Base-by-base conservation (phyloP, 1,140 invertebrate species). In the Ruditapes philippinarum region DNA sequence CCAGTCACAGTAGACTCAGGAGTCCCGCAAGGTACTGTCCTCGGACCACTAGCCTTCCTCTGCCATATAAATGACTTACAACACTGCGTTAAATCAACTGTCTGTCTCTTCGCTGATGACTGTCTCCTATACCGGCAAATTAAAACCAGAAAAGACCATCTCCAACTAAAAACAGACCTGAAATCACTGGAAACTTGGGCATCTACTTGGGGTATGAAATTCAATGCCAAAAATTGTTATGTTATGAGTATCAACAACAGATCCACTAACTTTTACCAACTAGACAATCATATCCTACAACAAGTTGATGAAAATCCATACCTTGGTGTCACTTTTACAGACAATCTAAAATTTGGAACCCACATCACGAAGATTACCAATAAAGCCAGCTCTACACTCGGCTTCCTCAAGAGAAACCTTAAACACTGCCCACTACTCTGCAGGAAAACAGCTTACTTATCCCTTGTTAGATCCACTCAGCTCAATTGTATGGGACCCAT, bases 161-260 rank as follows among this genome's bases (percentile, higher is more conserved):
- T n/a, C 2, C 2, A 11, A 1, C 70, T 74, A 28, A 12, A 74
- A 40, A 5, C 22, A 4, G 33, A 74, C n/a, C 40, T 74, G n/a
- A 3, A 42, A 2, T 3, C 12, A n/a, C 70, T 74, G 14, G 36
- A 74, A 74, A 38, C 11, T 1, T 90, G 82, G 86, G 86, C 88
- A 11, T n/a, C 3, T 17, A 36, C 25, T 22, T 91, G 83, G 87
- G 90, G 90, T 19, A 89, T 92, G 91, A 38, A 70, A 17, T 88
- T 91, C 36, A 91, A 91, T 36, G 82, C 85, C 4, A 91, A 84
- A 38, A 91, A 91, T 54, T 91, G 81, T 31, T 87, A 88, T 65
- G 78, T 89, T 2, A 51, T 92, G 0, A 85, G 84, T 33, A 49
- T 92, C 31, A 78, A 68, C 19, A 33, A 76, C 17, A 82, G 81